Evolutionary conservation across 92 coral and sea anemone species (phyloP).

Genomic region (Palythoa grandis): DNA sequence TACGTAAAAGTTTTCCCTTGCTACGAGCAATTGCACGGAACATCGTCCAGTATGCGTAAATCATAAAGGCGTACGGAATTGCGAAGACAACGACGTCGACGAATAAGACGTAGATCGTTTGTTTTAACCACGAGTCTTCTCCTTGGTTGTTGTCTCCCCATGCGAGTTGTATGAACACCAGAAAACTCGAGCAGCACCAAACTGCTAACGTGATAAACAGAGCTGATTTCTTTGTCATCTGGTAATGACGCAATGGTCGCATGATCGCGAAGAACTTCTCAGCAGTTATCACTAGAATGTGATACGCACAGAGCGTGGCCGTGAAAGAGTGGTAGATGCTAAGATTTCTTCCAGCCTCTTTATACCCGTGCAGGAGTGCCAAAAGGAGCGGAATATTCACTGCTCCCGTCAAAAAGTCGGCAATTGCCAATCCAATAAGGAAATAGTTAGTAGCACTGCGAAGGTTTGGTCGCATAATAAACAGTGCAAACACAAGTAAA

Average conservation of each 20-base stretch:
- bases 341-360: neutral
- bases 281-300: conserved; percentile 34
- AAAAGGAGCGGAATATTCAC: conserved; percentile 28
- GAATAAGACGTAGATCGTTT: conserved; percentile 6
- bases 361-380: neutral
- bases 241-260: conserved; percentile 18
- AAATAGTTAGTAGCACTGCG: conserved; percentile 34
- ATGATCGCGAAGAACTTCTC: conserved; percentile 40
- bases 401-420: conserved; percentile 36
- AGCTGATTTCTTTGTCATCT: conserved; percentile 22
- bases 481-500: conserved; percentile 22
- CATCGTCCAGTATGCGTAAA: conserved; percentile 43
- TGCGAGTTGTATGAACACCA: conserved; percentile 37
- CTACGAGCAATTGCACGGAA: conserved; percentile 33
- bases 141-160: conserved; percentile 11
- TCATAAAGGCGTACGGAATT: conserved; percentile 31
- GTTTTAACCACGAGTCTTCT: neutral
- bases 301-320: conserved; percentile 33
- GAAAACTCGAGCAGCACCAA: conserved; percentile 21
- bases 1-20: conserved; percentile 33
- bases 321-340: conserved; percentile 33
- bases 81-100: conserved; percentile 2
- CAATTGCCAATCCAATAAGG: conserved; percentile 25
- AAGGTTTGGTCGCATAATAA: neutral
- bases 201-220: neutral